A percentile compares a stretch with the other conserved stretches of the same genome.
Conservation (phyloP, 2,888 invertebrate genomes). For the Hermaeophaga mercurialis region DNA sequence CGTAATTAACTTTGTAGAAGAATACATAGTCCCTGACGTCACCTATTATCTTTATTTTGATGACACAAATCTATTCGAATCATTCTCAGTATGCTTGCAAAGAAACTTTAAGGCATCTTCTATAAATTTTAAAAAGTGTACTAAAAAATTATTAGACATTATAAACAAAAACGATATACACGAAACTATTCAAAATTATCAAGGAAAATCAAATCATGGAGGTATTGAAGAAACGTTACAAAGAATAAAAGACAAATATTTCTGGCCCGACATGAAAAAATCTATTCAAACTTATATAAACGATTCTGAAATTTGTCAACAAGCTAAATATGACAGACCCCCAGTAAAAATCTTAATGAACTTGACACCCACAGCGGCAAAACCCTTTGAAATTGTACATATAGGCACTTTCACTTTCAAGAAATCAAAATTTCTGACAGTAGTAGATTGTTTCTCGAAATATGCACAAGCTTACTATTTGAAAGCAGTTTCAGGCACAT, state of each 20-base stretch:
- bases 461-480: constrained; percentile 37
- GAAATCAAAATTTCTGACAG: no score
- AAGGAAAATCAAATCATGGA: background rate
- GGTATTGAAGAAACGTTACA: no score
- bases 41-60: background rate
- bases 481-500: no score
- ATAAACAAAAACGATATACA: background rate
- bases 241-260: no score
- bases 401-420: no score
- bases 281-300: no score
- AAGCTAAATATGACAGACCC: no score
- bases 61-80: background rate
- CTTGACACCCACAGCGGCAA: no score
- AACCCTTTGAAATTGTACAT: no score
- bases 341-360: no score
- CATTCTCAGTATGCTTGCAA: background rate
- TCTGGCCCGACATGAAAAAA: no score
- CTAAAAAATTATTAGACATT: background rate
- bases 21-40: constrained; percentile 1
- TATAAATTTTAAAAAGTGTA: background rate
- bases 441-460: constrained; percentile 37
- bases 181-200: background rate
- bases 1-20: background rate
- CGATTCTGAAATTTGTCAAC: no score
- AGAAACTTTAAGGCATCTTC: background rate